Evolutionary conservation across 2,797 vertebrate genomes (phyloP).

Genomic region (Picus viridis): DNA sequence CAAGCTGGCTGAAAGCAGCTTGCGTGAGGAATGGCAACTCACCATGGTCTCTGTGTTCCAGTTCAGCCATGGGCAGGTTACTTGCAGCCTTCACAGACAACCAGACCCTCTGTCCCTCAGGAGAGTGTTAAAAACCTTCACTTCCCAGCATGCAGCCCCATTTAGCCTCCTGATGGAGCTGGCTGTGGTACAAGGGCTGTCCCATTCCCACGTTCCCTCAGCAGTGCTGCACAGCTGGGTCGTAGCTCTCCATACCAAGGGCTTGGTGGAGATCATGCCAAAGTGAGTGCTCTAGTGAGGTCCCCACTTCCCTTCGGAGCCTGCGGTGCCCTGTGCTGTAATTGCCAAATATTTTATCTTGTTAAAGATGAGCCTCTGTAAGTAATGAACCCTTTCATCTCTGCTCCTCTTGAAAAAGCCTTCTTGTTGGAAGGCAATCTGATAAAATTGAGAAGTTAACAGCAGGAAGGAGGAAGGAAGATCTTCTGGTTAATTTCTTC

Average conservation of each 20-base stretch:
- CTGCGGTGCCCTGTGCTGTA: neutral
- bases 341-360: conserved; percentile 52
- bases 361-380: conserved; percentile 7
- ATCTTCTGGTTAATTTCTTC: conserved; percentile 6
- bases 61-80: neutral
- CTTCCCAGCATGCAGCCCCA: accelerated
- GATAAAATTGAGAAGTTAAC: conserved; percentile 45
- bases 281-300: neutral
- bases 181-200: neutral
- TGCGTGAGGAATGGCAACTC: neutral
- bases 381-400: conserved; percentile 45
- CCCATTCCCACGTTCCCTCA: too few species aligned
- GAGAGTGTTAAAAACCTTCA: accelerated
- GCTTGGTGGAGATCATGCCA: neutral
- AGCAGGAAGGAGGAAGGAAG: conserved; percentile 1
- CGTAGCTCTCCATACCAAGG: neutral
- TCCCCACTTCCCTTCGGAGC: neutral
- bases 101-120: neutral
- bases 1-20: neutral
- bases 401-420: neutral
- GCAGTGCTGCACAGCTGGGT: neutral
- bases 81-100: accelerated
- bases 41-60: accelerated
- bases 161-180: accelerated
- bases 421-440: conserved; percentile 3